Percentiles rank a stretch among this genome's conserved stretches.
These are phyloP conservation scores for Nephila pilipes DNA, from an alignment of 1,140 invertebrate genomes.

Conservation along the genomic window DNA sequence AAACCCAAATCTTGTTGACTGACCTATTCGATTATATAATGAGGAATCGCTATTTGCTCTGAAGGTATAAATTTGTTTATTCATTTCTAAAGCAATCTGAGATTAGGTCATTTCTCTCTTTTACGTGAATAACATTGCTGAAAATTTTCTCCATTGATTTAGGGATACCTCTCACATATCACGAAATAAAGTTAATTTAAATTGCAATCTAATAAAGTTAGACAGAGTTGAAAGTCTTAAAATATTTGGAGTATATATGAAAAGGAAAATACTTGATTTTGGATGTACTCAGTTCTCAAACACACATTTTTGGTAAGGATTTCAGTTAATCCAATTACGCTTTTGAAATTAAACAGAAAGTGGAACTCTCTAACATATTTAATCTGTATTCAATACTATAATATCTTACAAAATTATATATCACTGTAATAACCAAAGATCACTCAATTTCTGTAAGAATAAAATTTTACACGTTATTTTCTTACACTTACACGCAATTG, in stretches of 20 bases:
- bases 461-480: no score
- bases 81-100: slow-evolving; percentile 34
- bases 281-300: no score
- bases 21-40: slow-evolving; percentile 44
- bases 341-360: no score
- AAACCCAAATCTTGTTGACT: slow-evolving; percentile 34
- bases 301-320: no score
- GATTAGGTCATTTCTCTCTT: not conserved
- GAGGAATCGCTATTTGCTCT: slow-evolving; percentile 46
- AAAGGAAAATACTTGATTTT: not conserved
- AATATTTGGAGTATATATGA: not conserved
- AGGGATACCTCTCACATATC: not conserved
- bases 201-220: slow-evolving; percentile 2
- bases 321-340: no score
- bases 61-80: slow-evolving; percentile 40
- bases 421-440: no score
- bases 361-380: no score
- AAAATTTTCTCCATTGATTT: not conserved
- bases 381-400: no score
- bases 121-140: not conserved
- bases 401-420: no score
- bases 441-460: no score
- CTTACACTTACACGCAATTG: no score
- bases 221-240: not conserved
- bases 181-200: not conserved